Conservation (phyloP, 2,888 invertebrate species). For the Tetranychus piercei region DNA sequence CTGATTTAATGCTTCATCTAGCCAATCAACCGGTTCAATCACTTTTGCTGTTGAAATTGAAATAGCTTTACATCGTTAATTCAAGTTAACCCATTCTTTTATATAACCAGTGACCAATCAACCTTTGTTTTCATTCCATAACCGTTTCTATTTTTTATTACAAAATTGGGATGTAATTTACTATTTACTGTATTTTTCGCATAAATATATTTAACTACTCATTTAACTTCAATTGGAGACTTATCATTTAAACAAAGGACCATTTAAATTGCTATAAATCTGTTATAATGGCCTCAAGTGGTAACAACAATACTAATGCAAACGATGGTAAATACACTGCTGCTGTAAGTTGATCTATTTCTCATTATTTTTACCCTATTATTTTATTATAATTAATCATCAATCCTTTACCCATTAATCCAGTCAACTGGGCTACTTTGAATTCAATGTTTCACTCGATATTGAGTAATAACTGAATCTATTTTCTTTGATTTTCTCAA, state of each 20-base stretch:
- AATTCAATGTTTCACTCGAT: neutral
- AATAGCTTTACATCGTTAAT: too few species aligned
- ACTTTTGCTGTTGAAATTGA: too few species aligned
- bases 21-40: too few species aligned
- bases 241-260: too few species aligned
- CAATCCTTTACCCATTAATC: slow-evolving; percentile 26
- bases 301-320: slow-evolving; percentile 15
- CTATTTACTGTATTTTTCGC: too few species aligned
- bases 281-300: neutral
- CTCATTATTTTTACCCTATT: neutral
- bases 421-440: neutral
- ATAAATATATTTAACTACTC: too few species aligned
- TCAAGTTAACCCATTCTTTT: too few species aligned
- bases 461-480: too few species aligned
- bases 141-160: neutral
- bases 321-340: slow-evolving; percentile 24
- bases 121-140: neutral
- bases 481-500: neutral
- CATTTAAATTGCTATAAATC: neutral
- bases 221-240: too few species aligned
- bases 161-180: neutral
- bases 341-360: slow-evolving; percentile 22
- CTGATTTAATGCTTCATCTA: too few species aligned
- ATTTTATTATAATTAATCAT: neutral
- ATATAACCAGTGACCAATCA: neutral